Percentiles rank a stretch among this genome's conserved stretches.
These are phyloP conservation scores for Psittacula echo DNA, from an alignment of 2,797 vertebrate species.

Conservation along the genomic window DNA sequence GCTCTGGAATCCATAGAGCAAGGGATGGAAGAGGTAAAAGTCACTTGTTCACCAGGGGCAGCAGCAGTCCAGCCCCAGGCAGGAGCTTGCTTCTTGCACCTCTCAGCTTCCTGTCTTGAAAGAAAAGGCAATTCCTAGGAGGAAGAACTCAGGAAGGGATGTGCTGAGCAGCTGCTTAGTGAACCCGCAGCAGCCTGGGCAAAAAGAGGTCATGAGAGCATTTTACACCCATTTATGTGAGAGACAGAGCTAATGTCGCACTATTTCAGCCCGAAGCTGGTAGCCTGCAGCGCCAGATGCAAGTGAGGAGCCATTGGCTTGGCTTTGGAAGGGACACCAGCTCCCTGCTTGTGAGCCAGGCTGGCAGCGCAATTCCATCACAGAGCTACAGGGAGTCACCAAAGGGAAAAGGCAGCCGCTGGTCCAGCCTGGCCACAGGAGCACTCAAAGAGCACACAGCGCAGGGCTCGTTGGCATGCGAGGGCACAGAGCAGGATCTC, in stretches of 20 bases:
- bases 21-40: neutral
- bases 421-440: neutral
- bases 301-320: neutral
- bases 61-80: neutral
- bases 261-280: neutral
- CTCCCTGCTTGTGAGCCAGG: neutral
- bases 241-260: neutral
- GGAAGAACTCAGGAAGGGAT: neutral
- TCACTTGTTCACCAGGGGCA: neutral
- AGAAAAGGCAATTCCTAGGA: neutral
- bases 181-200: neutral
- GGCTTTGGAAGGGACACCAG: neutral
- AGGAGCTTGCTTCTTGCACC: neutral
- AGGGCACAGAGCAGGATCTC: neutral
- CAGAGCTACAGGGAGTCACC: neutral
- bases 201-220: fast-evolving
- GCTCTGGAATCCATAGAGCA: neutral
- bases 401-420: fast-evolving
- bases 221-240: fast-evolving
- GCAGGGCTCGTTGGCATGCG: fast-evolving
- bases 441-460: neutral
- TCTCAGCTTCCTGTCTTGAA: neutral
- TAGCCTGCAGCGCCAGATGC: neutral
- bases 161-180: neutral
- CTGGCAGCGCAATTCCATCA: neutral